Evolutionary conservation across 2,113 vertebrate genomes (phyloP).

Genomic region (Eulacestoma nigropectus): DNA sequence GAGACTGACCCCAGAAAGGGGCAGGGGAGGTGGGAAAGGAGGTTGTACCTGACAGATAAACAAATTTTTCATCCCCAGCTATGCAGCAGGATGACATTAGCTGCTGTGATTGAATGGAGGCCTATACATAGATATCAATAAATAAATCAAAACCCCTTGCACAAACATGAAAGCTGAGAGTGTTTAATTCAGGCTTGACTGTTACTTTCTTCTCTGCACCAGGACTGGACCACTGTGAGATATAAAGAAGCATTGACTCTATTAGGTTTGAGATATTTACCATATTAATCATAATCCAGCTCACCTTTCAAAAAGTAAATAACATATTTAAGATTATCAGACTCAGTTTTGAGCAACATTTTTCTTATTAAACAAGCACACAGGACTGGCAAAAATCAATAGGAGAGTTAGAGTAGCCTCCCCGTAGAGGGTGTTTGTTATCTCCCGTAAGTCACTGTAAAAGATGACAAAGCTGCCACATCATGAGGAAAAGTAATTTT

Average conservation of each 20-base stretch:
- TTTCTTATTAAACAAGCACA: constrained; percentile 72
- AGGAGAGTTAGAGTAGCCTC: not conserved
- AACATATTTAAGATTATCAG: constrained; percentile 72
- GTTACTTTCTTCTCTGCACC: not conserved
- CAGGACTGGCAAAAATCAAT: constrained; percentile 60
- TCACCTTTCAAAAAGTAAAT: constrained; percentile 76
- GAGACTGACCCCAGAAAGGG: not conserved
- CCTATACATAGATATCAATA: not conserved
- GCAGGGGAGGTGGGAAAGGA: not conserved
- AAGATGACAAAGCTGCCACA: constrained; percentile 62
- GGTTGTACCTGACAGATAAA: not conserved
- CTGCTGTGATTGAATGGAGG: not conserved
- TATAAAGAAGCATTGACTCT: constrained; percentile 42
- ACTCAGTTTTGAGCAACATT: constrained; percentile 64
- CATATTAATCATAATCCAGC: constrained; percentile 80
- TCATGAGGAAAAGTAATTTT: constrained; percentile 50
- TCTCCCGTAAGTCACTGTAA: not conserved
- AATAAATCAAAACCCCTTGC: not conserved
- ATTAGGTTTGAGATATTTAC: constrained; percentile 63
- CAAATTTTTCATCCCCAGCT: not conserved
- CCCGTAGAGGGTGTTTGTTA: constrained; percentile 3
- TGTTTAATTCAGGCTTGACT: not conserved
- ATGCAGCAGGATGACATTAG: not conserved
- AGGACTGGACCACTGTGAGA: not conserved
- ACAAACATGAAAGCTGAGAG: not conserved